Evolutionary conservation across 2,888 invertebrate species (phyloP).

Genomic region (Acronicta psi): DNA sequence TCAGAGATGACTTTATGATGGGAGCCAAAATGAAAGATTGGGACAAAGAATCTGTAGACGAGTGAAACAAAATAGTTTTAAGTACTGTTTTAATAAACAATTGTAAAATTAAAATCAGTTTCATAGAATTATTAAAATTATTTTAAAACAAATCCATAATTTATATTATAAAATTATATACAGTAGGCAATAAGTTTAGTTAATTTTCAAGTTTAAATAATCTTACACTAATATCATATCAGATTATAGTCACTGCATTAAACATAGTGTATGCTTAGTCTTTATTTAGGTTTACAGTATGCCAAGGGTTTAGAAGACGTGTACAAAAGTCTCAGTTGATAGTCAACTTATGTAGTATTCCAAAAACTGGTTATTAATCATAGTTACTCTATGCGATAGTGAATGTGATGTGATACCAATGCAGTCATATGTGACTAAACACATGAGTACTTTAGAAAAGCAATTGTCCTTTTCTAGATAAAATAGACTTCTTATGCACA

Average conservation of each 20-base stretch:
- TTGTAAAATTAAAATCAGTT: conserved; percentile 41
- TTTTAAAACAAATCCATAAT: conserved; percentile 6
- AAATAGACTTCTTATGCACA: too few relatives aligned
- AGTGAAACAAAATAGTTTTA: conserved; percentile 62
- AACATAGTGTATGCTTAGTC: not conserved
- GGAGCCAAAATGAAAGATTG: conserved; percentile 97
- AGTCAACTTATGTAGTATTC: too few relatives aligned
- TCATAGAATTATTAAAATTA: conserved; percentile 16
- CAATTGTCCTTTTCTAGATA: too few relatives aligned
- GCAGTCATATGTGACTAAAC: too few relatives aligned
- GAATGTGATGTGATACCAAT: too few relatives aligned
- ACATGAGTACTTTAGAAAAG: too few relatives aligned
- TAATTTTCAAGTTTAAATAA: not conserved
- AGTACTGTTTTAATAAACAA: conserved; percentile 48
- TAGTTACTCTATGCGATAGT: too few relatives aligned
- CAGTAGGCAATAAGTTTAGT: conserved; percentile 4
- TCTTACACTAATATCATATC: not conserved
- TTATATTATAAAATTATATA: conserved; percentile 26
- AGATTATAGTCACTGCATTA: not conserved
- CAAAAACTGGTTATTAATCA: too few relatives aligned
- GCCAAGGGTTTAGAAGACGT: too few relatives aligned
- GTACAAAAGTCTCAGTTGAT: too few relatives aligned
- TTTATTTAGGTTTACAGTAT: too few relatives aligned
- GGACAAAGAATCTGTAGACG: conserved; percentile 92
- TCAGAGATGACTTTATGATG: conserved; percentile 96